A percentile compares a stretch with the other conserved stretches of the same genome.
These are phyloP conservation scores for Liodrosophila aerea DNA, from an alignment of 2,888 invertebrate genomes.

Conservation along the genomic window DNA sequence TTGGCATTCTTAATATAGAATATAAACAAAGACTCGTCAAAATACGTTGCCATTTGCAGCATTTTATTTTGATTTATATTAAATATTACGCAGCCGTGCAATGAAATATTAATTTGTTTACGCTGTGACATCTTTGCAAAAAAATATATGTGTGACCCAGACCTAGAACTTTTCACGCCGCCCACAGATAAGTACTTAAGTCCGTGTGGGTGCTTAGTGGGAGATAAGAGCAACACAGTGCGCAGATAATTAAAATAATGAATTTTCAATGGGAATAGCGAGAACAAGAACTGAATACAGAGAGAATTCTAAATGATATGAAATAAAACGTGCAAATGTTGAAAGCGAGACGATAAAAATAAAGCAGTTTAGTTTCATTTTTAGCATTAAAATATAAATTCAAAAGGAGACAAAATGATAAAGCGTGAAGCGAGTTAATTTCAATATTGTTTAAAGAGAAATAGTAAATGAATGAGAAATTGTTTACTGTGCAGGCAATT, in stretches of 20 bases:
- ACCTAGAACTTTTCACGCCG: slow-evolving; percentile 26
- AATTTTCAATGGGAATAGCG: not conserved
- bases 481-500: not conserved
- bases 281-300: no score
- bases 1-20: slow-evolving; percentile 1
- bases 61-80: slow-evolving; percentile 14
- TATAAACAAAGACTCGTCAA: no score
- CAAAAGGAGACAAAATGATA: no score
- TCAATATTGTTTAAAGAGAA: no score
- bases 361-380: no score
- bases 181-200: slow-evolving; percentile 43
- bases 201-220: slow-evolving; percentile 56
- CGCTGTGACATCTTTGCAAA: slow-evolving; percentile 26
- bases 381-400: no score
- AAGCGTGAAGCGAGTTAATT: no score
- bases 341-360: no score
- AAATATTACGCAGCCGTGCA: slow-evolving; percentile 31
- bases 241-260: slow-evolving; percentile 1
- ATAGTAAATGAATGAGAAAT: slow-evolving; percentile 36
- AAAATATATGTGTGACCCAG: no score
- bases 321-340: no score
- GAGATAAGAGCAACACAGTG: slow-evolving; percentile 12
- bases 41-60: not conserved
- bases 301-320: no score
- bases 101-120: slow-evolving; percentile 65